Base-by-base conservation (phyloP, 2,888 invertebrate genomes). In the Coenonympha glycerion region DNA sequence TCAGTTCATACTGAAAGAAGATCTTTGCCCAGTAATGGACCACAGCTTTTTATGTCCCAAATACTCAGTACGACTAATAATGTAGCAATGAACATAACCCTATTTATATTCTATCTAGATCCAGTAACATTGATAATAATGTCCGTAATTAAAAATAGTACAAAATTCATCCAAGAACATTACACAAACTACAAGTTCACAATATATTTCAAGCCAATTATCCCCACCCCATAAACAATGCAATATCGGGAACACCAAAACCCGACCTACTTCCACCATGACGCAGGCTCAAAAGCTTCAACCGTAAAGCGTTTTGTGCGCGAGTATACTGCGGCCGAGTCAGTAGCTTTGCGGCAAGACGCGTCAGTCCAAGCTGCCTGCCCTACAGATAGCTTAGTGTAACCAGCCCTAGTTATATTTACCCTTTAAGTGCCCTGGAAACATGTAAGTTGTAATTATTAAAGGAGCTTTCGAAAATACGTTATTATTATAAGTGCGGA, bases 241-340 rank as follows among this genome's bases (percentile, higher is more conserved):
- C 19, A 39, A 42, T 11, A 42, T 50, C 18, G 18, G 15, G 44
- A 31, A 31, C 49, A 24, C 39, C 36, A 34, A 47, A 41, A 41
- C 15, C 15, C 53, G 46, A 56, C 53, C 53, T 48, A 49, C n/a
- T 39, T 49, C 15, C 34, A 41, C 51, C 49, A 53, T 53, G 58
- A 58, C 59, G 60, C 68, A 71, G 63, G 60, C 62, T 63, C 56
- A 37, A 51, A 58, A 55, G 62, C 66, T 61, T 57, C 13, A 15
- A 36, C 30, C 46, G 42, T 53, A 60, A 56, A 63, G 59, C 42
- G 76, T 81, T n/a, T 56, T 79, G 74, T 63, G 31, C 64, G 59
- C 71, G 80, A 81, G 57, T 42, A 69, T 77, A 87, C 85, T 87
- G 86, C 86, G 79, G 83, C 81, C 79, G 68, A 63, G 59, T 68